Conservation (phyloP, 1,140 invertebrate genomes). For the Heliconius congener region DNA sequence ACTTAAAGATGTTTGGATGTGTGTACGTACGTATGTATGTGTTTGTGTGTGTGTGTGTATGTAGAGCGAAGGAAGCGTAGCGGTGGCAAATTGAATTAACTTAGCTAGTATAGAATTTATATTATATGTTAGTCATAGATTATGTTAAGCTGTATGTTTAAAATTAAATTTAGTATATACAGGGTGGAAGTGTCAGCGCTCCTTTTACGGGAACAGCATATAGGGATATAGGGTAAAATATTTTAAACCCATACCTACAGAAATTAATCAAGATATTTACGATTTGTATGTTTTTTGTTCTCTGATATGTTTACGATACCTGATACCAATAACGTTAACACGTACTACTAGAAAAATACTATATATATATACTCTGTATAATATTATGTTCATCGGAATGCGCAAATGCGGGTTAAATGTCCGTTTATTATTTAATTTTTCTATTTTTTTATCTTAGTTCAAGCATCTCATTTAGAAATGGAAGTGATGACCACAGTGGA, state of each 20-base stretch:
- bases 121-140: conserved; percentile 5
- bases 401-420: no score
- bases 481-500: conserved; percentile 57
- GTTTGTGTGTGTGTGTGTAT: background rate
- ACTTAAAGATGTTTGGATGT: background rate
- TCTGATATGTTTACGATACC: no score
- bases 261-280: no score
- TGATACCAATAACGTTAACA: no score
- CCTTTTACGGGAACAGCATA: no score
- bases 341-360: no score
- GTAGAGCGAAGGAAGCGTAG: conserved; percentile 4
- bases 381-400: no score
- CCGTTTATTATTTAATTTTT: background rate
- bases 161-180: background rate
- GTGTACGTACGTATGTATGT: background rate
- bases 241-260: no score
- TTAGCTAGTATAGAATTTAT: background rate
- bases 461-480: conserved; percentile 52
- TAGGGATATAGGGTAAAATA: no score
- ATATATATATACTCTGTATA: no score
- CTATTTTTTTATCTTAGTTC: conserved; percentile 39
- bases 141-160: conserved; percentile 8
- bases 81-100: conserved; percentile 13
- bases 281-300: no score
- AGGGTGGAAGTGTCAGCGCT: no score